Evolutionary conservation across 2,797 vertebrate species (phyloP).

Genomic region (Gymnothorax javanicus): DNA sequence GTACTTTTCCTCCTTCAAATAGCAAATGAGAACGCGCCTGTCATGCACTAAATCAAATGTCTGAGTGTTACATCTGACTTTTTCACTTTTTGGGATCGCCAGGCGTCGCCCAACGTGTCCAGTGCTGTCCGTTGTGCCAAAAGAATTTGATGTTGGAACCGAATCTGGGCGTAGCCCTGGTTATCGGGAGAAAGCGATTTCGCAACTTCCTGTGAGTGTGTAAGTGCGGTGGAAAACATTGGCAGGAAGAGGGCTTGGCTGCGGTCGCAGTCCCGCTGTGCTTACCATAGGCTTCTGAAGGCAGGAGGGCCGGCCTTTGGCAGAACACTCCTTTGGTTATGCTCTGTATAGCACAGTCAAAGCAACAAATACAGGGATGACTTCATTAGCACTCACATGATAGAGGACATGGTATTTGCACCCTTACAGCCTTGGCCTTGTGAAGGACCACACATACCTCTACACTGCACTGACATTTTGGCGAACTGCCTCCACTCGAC

Average conservation of each 20-base stretch:
- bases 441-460: not conserved
- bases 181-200: not conserved
- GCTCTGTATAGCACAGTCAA: not conserved
- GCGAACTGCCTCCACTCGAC: not conserved
- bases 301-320: not conserved
- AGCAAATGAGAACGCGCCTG: too few species aligned
- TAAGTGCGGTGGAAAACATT: not conserved
- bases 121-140: not conserved
- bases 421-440: not conserved
- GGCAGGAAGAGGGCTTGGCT: not conserved
- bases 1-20: not conserved
- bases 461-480: not conserved
- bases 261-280: not conserved
- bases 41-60: not conserved
- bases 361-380: not conserved
- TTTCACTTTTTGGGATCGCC: too few species aligned
- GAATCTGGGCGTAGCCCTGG: not conserved
- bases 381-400: not conserved
- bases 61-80: not conserved
- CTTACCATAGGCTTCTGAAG: not conserved
- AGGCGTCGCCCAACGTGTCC: not conserved
- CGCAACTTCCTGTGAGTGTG: not conserved
- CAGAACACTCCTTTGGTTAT: not conserved
- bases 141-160: conserved; percentile 8
- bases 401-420: not conserved